A percentile compares a stretch with the other conserved stretches of the same genome.
Conservation (phyloP, 2,888 invertebrate genomes). For the Noctua fimbriata region DNA sequence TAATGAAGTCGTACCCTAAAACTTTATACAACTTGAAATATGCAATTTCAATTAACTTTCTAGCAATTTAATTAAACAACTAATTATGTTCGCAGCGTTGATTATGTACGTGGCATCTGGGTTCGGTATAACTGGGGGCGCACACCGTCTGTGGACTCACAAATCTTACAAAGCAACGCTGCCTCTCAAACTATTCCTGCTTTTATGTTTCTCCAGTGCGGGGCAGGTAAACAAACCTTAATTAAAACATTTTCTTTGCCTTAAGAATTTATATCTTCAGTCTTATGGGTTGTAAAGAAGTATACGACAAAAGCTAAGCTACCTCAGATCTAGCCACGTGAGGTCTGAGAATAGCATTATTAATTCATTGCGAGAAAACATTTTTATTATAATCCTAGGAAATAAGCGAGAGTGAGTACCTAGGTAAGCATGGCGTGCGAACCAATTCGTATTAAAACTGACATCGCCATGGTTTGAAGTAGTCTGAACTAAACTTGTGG, state of each 20-base stretch:
- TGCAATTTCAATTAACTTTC: conserved; percentile 39
- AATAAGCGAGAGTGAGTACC: background rate
- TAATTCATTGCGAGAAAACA: background rate
- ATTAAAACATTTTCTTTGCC: conserved; percentile 30
- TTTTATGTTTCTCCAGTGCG: conserved; percentile 91
- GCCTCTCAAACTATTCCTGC: conserved; percentile 91
- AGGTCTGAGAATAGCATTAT: background rate
- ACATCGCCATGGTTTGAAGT: background rate
- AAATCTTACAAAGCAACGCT: conserved; percentile 92
- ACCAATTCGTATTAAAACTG: background rate
- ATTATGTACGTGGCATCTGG: conserved; percentile 91
- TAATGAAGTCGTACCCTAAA: conserved; percentile 14
- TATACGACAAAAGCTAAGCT: background rate
- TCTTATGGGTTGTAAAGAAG: background rate
- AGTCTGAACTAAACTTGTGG: background rate
- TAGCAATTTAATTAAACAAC: conserved; percentile 52
- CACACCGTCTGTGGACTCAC: conserved; percentile 93
- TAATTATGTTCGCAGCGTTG: conserved; percentile 83
- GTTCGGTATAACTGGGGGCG: conserved; percentile 93
- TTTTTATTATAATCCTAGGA: background rate
- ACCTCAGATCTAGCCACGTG: background rate
- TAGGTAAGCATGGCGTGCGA: background rate
- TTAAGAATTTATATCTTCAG: conserved; percentile 24
- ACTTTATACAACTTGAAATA: conserved; percentile 17
- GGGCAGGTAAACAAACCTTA: conserved; percentile 90